These are phyloP conservation scores for Mylabris phalerata DNA, from an alignment of 1,140 invertebrate species.

Conservation along the genomic window DNA sequence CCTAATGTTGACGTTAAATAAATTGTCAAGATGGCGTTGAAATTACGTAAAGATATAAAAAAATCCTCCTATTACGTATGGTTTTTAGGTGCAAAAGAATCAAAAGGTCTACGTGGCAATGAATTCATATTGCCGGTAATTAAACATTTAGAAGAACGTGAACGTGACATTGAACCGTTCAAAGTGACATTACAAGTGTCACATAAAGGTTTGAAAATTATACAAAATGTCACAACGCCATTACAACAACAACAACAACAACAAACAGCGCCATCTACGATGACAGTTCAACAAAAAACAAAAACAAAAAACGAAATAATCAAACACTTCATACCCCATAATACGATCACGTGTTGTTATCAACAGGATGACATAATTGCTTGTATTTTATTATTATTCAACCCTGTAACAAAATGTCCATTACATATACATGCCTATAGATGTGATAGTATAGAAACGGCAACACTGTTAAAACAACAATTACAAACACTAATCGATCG, in stretches of 20 bases:
- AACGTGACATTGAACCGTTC: constrained; percentile 80
- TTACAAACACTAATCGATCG: constrained; percentile 73
- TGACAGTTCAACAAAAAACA: constrained; percentile 44
- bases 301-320: constrained; percentile 59
- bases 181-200: constrained; percentile 86
- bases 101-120: constrained; percentile 75
- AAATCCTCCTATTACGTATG: constrained; percentile 97
- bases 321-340: constrained; percentile 92
- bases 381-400: constrained; percentile 81
- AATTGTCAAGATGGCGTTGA: constrained; percentile 50
- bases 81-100: constrained; percentile 95
- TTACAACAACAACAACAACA: constrained; percentile 29
- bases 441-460: constrained; percentile 91
- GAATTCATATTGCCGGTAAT: constrained; percentile 78
- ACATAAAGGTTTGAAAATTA: constrained; percentile 88
- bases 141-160: constrained; percentile 72
- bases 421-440: constrained; percentile 92
- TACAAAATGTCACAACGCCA: constrained; percentile 65
- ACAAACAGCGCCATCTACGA: background rate
- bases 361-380: constrained; percentile 85
- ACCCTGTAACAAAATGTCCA: constrained; percentile 79
- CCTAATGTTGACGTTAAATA: background rate
- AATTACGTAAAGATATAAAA: constrained; percentile 79
- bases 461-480: constrained; percentile 73
- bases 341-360: constrained; percentile 81